phyloP scores from a whole-genome alignment of 2,113 vertebrate species.

The Physeter macrocephalus region DNA sequence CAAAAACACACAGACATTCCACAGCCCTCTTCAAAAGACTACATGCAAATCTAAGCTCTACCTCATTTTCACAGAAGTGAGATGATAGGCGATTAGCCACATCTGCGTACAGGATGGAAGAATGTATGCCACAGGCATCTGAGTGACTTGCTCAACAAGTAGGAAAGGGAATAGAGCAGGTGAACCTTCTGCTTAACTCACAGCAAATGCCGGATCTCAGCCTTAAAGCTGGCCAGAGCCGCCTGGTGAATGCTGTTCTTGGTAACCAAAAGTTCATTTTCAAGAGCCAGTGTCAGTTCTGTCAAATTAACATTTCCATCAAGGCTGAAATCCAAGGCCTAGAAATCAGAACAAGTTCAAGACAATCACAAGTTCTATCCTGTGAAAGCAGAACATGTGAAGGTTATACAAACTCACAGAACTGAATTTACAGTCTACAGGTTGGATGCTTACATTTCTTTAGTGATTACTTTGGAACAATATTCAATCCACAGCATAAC shows the following conservation, averaged over 20 bases:
- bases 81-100: neutral
- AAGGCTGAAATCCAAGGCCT: slow-evolving; percentile 93
- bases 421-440: neutral
- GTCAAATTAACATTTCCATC: slow-evolving; percentile 90
- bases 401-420: neutral
- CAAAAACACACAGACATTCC: neutral
- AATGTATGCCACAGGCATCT: neutral
- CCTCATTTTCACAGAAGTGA: neutral
- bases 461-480: neutral
- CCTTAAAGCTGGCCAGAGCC: slow-evolving; percentile 92
- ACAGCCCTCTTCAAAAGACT: neutral
- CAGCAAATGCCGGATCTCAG: slow-evolving; percentile 92
- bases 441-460: neutral
- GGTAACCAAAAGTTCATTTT: slow-evolving; percentile 92
- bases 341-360: slow-evolving; percentile 45
- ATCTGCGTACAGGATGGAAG: neutral
- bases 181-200: slow-evolving; percentile 76
- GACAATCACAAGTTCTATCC: neutral
- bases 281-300: slow-evolving; percentile 90
- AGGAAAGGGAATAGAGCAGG: neutral
- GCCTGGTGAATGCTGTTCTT: slow-evolving; percentile 93
- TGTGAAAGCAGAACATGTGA: neutral
- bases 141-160: neutral
- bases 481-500: neutral
- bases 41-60: neutral